Conservation (phyloP, 2,797 vertebrate species). For the Sarcoramphus papa region DNA sequence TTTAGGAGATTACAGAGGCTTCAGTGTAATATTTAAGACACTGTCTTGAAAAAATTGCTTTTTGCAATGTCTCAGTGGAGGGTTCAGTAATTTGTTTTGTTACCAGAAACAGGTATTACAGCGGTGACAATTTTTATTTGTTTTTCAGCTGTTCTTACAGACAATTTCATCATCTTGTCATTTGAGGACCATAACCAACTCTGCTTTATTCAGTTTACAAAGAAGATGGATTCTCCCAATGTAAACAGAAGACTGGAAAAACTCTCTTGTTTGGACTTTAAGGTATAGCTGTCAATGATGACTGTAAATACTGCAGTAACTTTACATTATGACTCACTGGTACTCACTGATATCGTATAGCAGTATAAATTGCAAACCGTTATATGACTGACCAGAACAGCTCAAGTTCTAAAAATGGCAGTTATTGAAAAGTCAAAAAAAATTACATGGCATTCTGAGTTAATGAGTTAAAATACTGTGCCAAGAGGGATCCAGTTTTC, state of each 20-base stretch:
- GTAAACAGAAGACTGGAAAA: slow-evolving; percentile 83
- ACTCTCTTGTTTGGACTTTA: slow-evolving; percentile 87
- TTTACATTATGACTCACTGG: not conserved
- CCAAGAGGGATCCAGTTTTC: not conserved
- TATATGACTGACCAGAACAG: not conserved
- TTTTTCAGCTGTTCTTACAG: slow-evolving; percentile 84
- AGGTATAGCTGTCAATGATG: slow-evolving; percentile 77
- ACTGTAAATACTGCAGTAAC: not conserved
- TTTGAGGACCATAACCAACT: slow-evolving; percentile 89
- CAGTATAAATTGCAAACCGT: not conserved
- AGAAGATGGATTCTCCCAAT: slow-evolving; percentile 80
- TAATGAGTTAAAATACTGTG: not conserved
- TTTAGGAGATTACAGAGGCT: slow-evolving; percentile 56
- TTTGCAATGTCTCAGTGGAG: slow-evolving; percentile 29
- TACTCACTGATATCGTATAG: not conserved
- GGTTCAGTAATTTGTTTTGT: slow-evolving; percentile 28
- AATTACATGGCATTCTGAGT: not conserved
- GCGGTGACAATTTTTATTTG: slow-evolving; percentile 34
- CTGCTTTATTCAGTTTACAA: slow-evolving; percentile 87
- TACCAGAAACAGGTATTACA: not conserved
- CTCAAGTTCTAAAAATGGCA: not conserved
- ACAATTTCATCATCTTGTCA: slow-evolving; percentile 88
- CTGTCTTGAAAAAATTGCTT: slow-evolving; percentile 47
- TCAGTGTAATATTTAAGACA: slow-evolving; percentile 46
- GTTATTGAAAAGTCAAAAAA: not conserved